Evolutionary conservation across 2,797 vertebrate species (phyloP).

Genomic region (Odontamblyopus rebecca): DNA sequence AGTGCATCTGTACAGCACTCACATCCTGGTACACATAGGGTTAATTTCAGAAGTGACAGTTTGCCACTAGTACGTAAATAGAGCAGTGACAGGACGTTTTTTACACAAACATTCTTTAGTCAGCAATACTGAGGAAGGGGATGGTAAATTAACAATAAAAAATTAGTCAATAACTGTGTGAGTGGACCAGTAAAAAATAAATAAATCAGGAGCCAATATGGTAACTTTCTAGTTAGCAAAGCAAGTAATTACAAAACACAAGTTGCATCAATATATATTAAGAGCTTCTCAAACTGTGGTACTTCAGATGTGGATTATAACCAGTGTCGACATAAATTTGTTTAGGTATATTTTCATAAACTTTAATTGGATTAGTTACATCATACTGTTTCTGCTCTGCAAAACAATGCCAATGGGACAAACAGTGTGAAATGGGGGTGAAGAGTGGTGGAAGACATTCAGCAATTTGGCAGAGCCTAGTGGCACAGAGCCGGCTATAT

Average conservation of each 20-base stretch:
- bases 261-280: too few relatives aligned
- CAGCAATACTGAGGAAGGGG: slow-evolving; percentile 36
- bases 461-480: too few relatives aligned
- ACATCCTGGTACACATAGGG: slow-evolving; percentile 70
- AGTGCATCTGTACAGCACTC: slow-evolving; percentile 26
- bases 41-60: slow-evolving; percentile 77
- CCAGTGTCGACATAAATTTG: background rate
- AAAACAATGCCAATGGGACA: too few relatives aligned
- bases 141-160: background rate
- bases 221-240: background rate
- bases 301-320: background rate
- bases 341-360: too few relatives aligned
- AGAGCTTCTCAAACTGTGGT: too few relatives aligned
- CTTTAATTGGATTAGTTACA: too few relatives aligned
- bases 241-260: too few relatives aligned
- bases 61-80: slow-evolving; percentile 55
- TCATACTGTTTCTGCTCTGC: too few relatives aligned
- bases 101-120: slow-evolving; percentile 54
- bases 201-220: background rate
- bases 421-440: too few relatives aligned
- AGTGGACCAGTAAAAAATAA: background rate
- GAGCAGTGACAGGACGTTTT: slow-evolving; percentile 64
- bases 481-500: too few relatives aligned
- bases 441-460: too few relatives aligned
- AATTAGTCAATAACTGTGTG: background rate